A percentile compares a stretch with the other conserved stretches of the same genome.
Evolutionary conservation across 1,140 invertebrate species (phyloP).

Genomic region (Drosophila tristis): DNA sequence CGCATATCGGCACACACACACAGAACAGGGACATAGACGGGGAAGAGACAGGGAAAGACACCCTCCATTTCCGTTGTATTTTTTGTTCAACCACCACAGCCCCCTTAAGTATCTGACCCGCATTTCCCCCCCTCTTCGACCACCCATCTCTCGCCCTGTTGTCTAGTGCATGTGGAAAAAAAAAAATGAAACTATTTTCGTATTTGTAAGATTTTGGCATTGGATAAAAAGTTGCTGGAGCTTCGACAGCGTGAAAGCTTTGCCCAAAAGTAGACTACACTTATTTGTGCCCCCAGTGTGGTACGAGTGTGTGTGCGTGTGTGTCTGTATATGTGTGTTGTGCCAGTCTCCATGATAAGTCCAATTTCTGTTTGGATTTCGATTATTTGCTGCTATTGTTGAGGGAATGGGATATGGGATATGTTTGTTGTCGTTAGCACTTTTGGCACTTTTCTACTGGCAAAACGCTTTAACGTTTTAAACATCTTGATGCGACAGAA

Average conservation of each 20-base stretch:
- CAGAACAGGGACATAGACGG: slow-evolving; percentile 8
- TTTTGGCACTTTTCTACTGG: slow-evolving; percentile 3
- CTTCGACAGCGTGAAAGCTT: slow-evolving; percentile 54
- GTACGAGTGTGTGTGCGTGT: neutral
- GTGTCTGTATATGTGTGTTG: neutral
- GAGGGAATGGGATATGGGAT: slow-evolving; percentile 40
- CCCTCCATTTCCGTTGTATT: slow-evolving; percentile 53
- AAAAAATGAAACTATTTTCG: slow-evolving; percentile 67
- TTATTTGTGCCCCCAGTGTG: neutral
- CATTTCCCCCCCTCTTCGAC: neutral
- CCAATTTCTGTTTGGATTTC: slow-evolving; percentile 62
- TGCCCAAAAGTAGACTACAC: slow-evolving; percentile 49
- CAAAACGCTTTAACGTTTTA: neutral
- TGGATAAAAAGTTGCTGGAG: slow-evolving; percentile 64
- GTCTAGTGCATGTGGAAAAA: slow-evolving; percentile 14
- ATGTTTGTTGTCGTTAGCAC: slow-evolving; percentile 18
- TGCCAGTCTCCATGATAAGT: slow-evolving; percentile 42
- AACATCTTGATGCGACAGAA: too few relatives aligned
- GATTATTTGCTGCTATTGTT: slow-evolving; percentile 66
- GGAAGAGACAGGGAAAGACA: slow-evolving; percentile 33
- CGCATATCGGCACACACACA: slow-evolving; percentile 53
- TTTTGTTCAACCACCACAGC: slow-evolving; percentile 24
- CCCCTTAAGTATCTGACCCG: slow-evolving; percentile 22
- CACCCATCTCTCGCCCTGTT: neutral
- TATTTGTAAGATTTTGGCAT: slow-evolving; percentile 69